These are phyloP conservation scores for Orbicella faveolata DNA, from an alignment of 64 coral and sea anemone genomes.

Conservation along the genomic window DNA sequence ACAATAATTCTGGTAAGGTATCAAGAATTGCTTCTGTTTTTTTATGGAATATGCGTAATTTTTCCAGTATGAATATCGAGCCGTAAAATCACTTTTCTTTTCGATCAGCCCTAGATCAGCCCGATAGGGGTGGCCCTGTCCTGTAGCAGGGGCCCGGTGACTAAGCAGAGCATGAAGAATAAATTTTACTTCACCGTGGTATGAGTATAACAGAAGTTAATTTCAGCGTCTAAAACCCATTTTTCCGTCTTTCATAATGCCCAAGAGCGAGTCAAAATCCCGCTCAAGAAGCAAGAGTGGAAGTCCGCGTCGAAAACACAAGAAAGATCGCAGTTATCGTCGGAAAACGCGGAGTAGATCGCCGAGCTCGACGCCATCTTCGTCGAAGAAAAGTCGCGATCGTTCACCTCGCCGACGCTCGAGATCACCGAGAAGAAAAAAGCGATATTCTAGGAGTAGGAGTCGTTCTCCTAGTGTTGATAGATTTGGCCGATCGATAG, in stretches of 20 bases:
- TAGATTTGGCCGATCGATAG: constrained; percentile 94
- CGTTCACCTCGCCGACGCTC: constrained; percentile 66
- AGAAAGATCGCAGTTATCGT: constrained; percentile 80
- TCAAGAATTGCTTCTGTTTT: no score
- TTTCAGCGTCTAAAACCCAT: not conserved
- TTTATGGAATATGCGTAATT: no score
- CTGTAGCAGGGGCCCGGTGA: constrained; percentile 1
- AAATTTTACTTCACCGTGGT: not conserved
- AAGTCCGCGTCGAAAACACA: constrained; percentile 89
- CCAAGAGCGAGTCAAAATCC: constrained; percentile 89
- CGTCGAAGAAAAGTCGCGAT: constrained; percentile 57
- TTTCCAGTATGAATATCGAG: no score
- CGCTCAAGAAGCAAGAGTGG: constrained; percentile 90
- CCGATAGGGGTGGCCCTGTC: not conserved
- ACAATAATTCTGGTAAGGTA: no score
- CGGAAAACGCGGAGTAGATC: constrained; percentile 64
- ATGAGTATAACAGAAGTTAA: not conserved
- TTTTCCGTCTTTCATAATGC: constrained; percentile 72
- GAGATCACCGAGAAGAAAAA: constrained; percentile 70
- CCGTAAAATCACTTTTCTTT: constrained; percentile 14
- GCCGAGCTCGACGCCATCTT: constrained; percentile 51
- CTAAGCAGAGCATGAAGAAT: not conserved
- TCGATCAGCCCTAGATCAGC: not conserved
- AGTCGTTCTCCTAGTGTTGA: constrained; percentile 95
- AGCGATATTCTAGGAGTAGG: constrained; percentile 75